Base-by-base conservation (phyloP, 2,797 vertebrate genomes). In the Gallirallus australis region DNA sequence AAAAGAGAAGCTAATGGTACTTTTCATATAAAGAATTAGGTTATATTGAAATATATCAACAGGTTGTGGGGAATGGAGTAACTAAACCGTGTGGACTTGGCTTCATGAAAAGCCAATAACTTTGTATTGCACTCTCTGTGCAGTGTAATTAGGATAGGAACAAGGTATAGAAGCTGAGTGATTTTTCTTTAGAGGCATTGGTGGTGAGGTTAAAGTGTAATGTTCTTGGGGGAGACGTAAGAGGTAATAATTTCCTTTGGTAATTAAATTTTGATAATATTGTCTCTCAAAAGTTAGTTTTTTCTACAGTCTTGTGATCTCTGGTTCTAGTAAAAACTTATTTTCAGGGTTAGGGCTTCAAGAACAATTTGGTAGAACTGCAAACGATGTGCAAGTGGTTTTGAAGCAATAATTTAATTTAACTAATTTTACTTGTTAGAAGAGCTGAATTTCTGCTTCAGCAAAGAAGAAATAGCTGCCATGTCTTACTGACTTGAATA, bases 371-470 rank as follows among this genome's bases (percentile, higher is more conserved):
- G 10, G 7, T 4, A 73, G 56, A 89, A 66, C 13, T 63, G n/a
- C 48, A 89, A 60, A 52, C 54, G n/a, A 59, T 21, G 13, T 76
- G 17, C 30, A 84, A 16, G 37, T 72, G 71, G 39, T 71, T 90
- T 69, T 5, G 9, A 82, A 31, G 37, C 89, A 90, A 56, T 10
- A 84, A 81, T 50, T 57, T 0, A 57, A 40, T 79, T 63, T 79
- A 37, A 37, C 37, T 37, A 37, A 37, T 37, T 37, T 37, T 65
- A 80, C 42, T 80, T 73, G 28, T 54, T 53, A 53, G 30, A 72
- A 91, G 47, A 82, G 28, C 47, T 93, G 13, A 68, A 70, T 89
- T 91, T 92, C 56, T 93, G 27, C 12, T 75, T 94, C 71, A 48
- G n/a, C 45, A 65, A 76, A 87, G 66, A 70, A 40, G 48, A 73